Evolutionary conservation across 2,113 vertebrate genomes (phyloP).

Genomic region (Crotalus helleri): DNA sequence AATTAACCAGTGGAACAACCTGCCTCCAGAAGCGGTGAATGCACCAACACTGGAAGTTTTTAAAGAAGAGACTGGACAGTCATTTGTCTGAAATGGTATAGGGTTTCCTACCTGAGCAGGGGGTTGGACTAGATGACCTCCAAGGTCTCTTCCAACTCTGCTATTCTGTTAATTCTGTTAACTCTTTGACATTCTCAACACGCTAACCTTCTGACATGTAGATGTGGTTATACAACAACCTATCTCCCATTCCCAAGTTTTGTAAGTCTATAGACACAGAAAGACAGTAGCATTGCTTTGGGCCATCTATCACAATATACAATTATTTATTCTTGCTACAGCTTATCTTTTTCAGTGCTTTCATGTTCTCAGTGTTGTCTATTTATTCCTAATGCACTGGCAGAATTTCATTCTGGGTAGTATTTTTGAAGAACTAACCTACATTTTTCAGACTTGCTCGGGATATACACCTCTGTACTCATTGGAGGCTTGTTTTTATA

Average conservation of each 20-base stretch:
- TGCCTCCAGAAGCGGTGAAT: fast-evolving
- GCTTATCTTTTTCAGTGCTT: neutral
- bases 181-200: neutral
- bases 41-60: neutral
- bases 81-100: neutral
- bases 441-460: neutral
- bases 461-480: too few relatives aligned
- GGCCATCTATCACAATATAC: too few relatives aligned
- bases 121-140: neutral
- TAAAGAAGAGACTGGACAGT: neutral
- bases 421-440: neutral
- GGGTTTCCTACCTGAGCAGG: neutral
- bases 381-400: neutral
- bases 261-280: neutral
- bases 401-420: neutral
- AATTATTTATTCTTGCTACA: neutral
- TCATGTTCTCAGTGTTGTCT: neutral
- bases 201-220: neutral
- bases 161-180: neutral
- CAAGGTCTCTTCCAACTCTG: neutral
- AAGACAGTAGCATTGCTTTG: neutral
- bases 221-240: neutral
- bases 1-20: neutral
- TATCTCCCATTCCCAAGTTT: neutral
- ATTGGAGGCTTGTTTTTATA: neutral